Percentiles rank a stretch among this genome's conserved stretches.
Conservation (phyloP, 2,888 invertebrate species). For the Hypomecis atomaria region DNA sequence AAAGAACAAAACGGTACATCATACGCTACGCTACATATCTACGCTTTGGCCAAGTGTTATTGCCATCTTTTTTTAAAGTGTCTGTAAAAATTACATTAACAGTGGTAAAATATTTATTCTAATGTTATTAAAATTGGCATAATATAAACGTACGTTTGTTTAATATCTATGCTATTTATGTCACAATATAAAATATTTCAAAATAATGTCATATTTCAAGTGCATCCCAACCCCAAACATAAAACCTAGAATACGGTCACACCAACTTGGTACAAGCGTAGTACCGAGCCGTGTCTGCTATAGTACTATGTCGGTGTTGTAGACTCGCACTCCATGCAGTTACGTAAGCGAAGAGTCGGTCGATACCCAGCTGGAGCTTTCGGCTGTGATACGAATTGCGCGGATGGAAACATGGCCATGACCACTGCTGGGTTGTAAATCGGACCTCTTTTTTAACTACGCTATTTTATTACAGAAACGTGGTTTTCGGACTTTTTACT, state of each 20-base stretch:
- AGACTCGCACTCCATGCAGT: constrained; percentile 33
- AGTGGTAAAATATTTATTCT: too few species aligned
- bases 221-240: not conserved
- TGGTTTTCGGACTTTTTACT: too few species aligned
- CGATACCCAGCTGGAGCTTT: constrained; percentile 40
- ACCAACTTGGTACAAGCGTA: constrained; percentile 7
- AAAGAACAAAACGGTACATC: too few species aligned
- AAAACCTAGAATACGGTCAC: constrained; percentile 7
- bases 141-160: too few species aligned
- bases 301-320: constrained; percentile 15
- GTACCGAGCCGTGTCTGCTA: constrained; percentile 10
- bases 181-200: too few species aligned
- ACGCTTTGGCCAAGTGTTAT: too few species aligned
- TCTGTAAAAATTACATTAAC: too few species aligned
- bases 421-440: constrained; percentile 10
- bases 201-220: not conserved
- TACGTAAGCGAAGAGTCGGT: constrained; percentile 43
- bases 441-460: constrained; percentile 1
- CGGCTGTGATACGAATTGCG: constrained; percentile 28
- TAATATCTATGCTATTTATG: too few species aligned
- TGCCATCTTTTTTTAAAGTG: too few species aligned
- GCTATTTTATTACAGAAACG: not conserved
- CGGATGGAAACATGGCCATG: constrained; percentile 21
- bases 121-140: too few species aligned
- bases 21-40: too few species aligned